Conservation (phyloP, 2,888 invertebrate genomes). For the Junonia oenone region DNA sequence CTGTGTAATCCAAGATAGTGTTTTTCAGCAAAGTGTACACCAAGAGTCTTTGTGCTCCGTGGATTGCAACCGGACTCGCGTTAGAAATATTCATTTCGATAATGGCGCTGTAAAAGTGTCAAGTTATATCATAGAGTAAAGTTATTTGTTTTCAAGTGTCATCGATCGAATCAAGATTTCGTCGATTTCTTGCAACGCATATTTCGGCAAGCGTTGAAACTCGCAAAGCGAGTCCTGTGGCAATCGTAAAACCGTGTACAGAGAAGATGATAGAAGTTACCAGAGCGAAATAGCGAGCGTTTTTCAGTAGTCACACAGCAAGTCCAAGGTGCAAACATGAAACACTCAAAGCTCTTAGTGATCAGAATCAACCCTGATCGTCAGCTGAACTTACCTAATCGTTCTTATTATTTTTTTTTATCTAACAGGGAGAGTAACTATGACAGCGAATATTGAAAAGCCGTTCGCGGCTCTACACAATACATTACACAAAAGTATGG, state of each 20-base stretch:
- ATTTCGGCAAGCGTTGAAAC: slow-evolving; percentile 29
- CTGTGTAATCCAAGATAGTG: slow-evolving; percentile 80
- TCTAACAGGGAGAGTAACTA: slow-evolving; percentile 57
- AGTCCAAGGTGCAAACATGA: slow-evolving; percentile 81
- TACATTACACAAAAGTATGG: slow-evolving; percentile 32
- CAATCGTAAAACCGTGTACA: slow-evolving; percentile 74
- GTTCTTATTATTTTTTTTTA: slow-evolving; percentile 36
- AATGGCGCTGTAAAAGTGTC: slow-evolving; percentile 1
- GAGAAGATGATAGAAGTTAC: slow-evolving; percentile 76
- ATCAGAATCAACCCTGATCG: slow-evolving; percentile 55
- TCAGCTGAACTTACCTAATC: slow-evolving; percentile 72
- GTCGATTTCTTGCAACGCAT: not conserved
- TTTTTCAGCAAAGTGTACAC: slow-evolving; percentile 45
- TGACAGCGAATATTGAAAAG: slow-evolving; percentile 53
- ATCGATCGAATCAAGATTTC: not conserved
- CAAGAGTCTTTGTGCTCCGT: slow-evolving; percentile 80
- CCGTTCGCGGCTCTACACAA: slow-evolving; percentile 45
- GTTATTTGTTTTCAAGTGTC: not conserved
- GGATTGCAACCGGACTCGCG: slow-evolving; percentile 79
- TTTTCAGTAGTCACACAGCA: slow-evolving; percentile 78
- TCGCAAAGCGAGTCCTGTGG: slow-evolving; percentile 66
- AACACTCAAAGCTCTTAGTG: slow-evolving; percentile 81
- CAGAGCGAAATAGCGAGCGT: slow-evolving; percentile 79
- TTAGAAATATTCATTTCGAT: slow-evolving; percentile 19
- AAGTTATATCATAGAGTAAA: slow-evolving; percentile 6